Evolutionary conservation across 2,113 vertebrate species (phyloP), one percentile per base, ranked within the genome.

Genomic region (Nothobranchius furzeri): DNA sequence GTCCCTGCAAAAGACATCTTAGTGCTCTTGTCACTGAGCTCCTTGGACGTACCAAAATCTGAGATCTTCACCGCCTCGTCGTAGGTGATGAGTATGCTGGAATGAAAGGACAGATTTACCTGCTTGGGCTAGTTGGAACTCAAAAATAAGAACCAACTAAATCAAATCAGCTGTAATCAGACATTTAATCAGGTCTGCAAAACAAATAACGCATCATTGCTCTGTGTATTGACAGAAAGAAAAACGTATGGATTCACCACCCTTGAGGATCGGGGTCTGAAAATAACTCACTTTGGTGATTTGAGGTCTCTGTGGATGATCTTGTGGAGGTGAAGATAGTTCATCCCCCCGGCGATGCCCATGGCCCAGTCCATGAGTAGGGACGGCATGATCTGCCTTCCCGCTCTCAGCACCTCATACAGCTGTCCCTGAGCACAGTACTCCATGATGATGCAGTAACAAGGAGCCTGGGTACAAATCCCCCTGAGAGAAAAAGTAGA

Each of bases 301-400:
- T 99, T 99, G 86, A 99, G 96, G 86, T 99, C 98, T 57, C 98
- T 91, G 91, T 99, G 98, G 91, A 99, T 99, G 92, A 99, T 99
- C 92, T 99, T 99, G 92, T 99, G 98, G 30, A 99, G 95, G 81
- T 99, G 98, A 70, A 99, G 93, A 86, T 99, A 99, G 92, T 99
- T 98, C 98, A 99, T 99, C 81, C 98, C 98, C 0, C 98, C 97
- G 0, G 97, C 96, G 8, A 99, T 97, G 77, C 96, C 97, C 98
- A 98, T 99, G 86, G 98, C 96, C 98, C 98, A 99, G 87, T 98
- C 97, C 46, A 98, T 96, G 55, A 99, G 94, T 54, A 99, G 91
- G 1, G 95, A 96, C 0, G 97, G 97, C 0, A 95, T 96, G 87
- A 99, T 96, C 78, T 96, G 95, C 59, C 97, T 93, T 61, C 98